Percentiles rank a stretch among this genome's conserved stretches.
phyloP scores from a whole-genome alignment of 2,113 vertebrate species.

The Petromus typicus region DNA sequence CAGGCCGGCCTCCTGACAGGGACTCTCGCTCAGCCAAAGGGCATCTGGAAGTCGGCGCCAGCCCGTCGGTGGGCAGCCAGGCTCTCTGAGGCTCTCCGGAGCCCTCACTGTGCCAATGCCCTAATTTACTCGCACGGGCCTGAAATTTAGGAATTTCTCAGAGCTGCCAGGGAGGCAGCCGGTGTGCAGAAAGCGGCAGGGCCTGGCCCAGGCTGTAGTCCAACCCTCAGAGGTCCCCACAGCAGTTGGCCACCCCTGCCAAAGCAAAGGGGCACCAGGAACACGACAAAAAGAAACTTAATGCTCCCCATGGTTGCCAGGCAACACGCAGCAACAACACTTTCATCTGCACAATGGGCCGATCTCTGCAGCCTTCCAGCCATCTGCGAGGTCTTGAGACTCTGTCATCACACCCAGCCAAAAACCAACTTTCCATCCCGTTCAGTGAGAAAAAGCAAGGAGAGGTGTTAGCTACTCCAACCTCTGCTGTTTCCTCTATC shows the following conservation, averaged over 20 bases:
- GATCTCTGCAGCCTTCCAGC: background rate
- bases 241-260: background rate
- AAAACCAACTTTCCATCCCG: background rate
- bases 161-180: background rate
- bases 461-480: background rate
- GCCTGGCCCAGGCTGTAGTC: background rate
- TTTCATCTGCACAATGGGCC: background rate
- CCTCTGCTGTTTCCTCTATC: background rate
- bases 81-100: background rate
- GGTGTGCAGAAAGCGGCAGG: background rate
- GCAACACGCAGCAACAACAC: background rate
- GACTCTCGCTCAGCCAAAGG: background rate
- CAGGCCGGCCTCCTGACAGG: background rate
- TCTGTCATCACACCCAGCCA: background rate
- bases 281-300: background rate
- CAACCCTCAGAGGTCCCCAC: background rate
- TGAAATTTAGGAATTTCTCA: constrained; percentile 43
- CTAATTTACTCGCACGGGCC: background rate
- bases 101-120: background rate
- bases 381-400: background rate
- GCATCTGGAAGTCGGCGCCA: background rate
- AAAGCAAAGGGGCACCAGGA: no score
- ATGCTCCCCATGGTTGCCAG: background rate
- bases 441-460: background rate
- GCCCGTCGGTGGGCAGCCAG: background rate